These are phyloP conservation scores for Hypercompe scribonia DNA, from an alignment of 2,888 invertebrate species.

Conservation along the genomic window DNA sequence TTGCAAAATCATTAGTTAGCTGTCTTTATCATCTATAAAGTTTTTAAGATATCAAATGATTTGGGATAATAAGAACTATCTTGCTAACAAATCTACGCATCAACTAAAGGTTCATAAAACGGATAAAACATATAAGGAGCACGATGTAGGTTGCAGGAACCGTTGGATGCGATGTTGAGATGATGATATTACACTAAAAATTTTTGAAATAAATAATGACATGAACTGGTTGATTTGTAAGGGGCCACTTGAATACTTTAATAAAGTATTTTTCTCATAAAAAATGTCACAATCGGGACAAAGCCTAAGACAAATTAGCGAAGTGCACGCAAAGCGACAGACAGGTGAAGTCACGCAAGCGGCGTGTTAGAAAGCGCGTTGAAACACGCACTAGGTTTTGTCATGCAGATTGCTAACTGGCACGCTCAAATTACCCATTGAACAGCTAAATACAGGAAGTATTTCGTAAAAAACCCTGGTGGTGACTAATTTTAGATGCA, in stretches of 20 bases:
- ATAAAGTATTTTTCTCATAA: constrained; percentile 30
- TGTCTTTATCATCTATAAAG: neutral
- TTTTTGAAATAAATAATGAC: neutral
- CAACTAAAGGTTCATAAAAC: neutral
- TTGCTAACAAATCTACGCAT: neutral
- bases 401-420: constrained; percentile 36
- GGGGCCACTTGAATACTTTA: neutral
- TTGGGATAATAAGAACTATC: neutral
- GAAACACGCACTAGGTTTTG: constrained; percentile 46
- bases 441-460: constrained; percentile 13
- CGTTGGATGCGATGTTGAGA: too few species aligned
- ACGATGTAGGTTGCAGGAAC: too few species aligned
- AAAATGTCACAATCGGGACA: constrained; percentile 46
- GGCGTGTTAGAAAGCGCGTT: constrained; percentile 69
- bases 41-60: neutral
- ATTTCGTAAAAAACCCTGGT: constrained; percentile 9
- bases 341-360: constrained; percentile 62
- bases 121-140: neutral
- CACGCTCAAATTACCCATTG: constrained; percentile 24
- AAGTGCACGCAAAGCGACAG: constrained; percentile 51
- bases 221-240: neutral
- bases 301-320: constrained; percentile 67
- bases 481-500: neutral
- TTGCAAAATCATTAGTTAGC: neutral
- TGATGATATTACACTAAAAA: too few species aligned